Conservation (phyloP, 1,140 invertebrate genomes). For the Caerostris extrusa region DNA sequence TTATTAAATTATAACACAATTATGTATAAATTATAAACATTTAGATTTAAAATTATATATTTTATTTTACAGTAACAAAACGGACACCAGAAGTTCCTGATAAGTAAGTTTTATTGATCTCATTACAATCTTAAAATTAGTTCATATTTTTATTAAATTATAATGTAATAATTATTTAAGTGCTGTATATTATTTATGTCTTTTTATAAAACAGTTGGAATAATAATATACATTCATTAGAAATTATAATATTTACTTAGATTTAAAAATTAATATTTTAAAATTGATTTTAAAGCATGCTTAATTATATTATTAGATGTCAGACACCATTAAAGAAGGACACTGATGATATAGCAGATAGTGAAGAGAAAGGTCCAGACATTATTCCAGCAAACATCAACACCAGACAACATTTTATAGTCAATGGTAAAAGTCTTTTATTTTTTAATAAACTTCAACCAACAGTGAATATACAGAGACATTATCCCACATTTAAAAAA, state of each 20-base stretch:
- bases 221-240: too few species aligned
- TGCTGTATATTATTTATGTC: too few species aligned
- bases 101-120: constrained; percentile 56
- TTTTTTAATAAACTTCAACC: too few species aligned
- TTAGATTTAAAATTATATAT: neutral
- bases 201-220: too few species aligned
- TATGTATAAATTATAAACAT: too few species aligned
- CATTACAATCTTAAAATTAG: too few species aligned
- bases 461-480: too few species aligned
- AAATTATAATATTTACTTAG: too few species aligned
- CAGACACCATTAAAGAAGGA: constrained; percentile 78
- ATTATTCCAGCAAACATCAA: constrained; percentile 78
- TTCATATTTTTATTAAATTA: too few species aligned
- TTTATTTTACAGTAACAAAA: constrained; percentile 64
- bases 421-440: constrained; percentile 50
- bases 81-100: constrained; percentile 70
- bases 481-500: too few species aligned
- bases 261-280: neutral
- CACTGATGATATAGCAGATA: constrained; percentile 78
- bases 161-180: too few species aligned
- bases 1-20: too few species aligned
- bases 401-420: constrained; percentile 69
- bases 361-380: constrained; percentile 79
- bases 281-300: neutral
- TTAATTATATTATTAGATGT: constrained; percentile 56